Percentiles rank a stretch among this genome's conserved stretches.
Evolutionary conservation across 2,113 vertebrate genomes (phyloP).

Genomic region (Stegastes partitus): DNA sequence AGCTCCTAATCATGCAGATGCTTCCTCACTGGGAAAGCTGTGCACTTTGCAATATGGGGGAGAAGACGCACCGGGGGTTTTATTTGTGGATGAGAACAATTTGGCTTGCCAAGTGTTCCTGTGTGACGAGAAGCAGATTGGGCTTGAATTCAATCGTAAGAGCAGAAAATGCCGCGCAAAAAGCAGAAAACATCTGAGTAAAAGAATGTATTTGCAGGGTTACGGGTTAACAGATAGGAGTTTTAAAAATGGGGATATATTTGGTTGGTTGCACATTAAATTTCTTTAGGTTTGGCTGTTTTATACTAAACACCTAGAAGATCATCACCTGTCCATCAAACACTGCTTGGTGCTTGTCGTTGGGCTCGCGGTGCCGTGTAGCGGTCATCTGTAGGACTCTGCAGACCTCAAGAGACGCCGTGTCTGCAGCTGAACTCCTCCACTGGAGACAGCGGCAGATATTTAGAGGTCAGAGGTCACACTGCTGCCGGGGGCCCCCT

Average conservation of each 20-base stretch:
- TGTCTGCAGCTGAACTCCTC: slow-evolving; percentile 25
- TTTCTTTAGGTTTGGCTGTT: no score
- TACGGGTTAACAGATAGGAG: no score
- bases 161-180: not conserved
- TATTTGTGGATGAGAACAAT: slow-evolving; percentile 26
- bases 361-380: not conserved
- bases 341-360: not conserved
- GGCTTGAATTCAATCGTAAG: not conserved
- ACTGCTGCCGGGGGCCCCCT: not conserved
- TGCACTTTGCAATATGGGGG: not conserved
- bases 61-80: not conserved
- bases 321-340: not conserved
- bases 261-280: no score
- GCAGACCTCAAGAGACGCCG: slow-evolving; percentile 12
- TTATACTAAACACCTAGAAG: not conserved
- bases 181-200: no score
- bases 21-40: slow-evolving; percentile 21
- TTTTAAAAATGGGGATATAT: no score
- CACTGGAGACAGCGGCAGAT: slow-evolving; percentile 42
- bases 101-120: slow-evolving; percentile 22
- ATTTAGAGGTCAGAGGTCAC: slow-evolving; percentile 43
- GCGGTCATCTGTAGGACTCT: not conserved
- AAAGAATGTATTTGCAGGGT: no score
- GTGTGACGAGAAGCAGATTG: not conserved
- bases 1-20: slow-evolving; percentile 51